phyloP scores from a whole-genome alignment of 2,888 invertebrate genomes.

The Sarcophaga rosellei region DNA sequence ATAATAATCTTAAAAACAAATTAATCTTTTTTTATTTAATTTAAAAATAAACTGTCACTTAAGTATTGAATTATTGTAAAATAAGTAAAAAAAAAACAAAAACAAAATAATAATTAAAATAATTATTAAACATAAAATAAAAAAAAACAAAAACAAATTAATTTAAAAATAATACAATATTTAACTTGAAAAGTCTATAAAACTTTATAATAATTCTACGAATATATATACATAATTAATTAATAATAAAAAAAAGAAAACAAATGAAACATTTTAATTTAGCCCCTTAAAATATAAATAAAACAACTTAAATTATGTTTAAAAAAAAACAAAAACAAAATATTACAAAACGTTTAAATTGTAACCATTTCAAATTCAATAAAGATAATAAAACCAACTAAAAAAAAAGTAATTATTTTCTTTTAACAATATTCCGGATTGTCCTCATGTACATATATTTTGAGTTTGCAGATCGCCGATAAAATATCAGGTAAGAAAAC shows the following conservation, averaged over 20 bases:
- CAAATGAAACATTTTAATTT: slow-evolving; percentile 48
- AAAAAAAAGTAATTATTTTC: slow-evolving; percentile 3
- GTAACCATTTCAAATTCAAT: slow-evolving; percentile 69
- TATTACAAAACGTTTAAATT: slow-evolving; percentile 66
- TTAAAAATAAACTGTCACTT: slow-evolving; percentile 39
- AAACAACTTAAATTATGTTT: slow-evolving; percentile 54
- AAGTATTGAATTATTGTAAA: slow-evolving; percentile 65
- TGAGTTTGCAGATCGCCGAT: too few relatives aligned
- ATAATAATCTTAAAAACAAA: slow-evolving; percentile 26
- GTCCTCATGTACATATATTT: too few relatives aligned
- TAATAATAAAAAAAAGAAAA: too few relatives aligned
- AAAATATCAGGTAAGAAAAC: too few relatives aligned
- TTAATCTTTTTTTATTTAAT: slow-evolving; percentile 23
- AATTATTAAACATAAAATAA: slow-evolving; percentile 30
- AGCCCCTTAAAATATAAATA: slow-evolving; percentile 25
- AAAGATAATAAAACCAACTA: slow-evolving; percentile 62
- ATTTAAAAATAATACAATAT: background rate
- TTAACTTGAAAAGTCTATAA: slow-evolving; percentile 34
- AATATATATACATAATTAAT: slow-evolving; percentile 2
- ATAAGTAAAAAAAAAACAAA: slow-evolving; percentile 45
- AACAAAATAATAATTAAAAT: slow-evolving; percentile 37
- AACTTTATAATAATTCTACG: slow-evolving; percentile 63
- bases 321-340: slow-evolving; percentile 41
- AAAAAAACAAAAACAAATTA: slow-evolving; percentile 24
- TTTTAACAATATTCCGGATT: too few relatives aligned